Conservation (phyloP, 2,888 invertebrate species). For the Eupeodes latifasciatus region DNA sequence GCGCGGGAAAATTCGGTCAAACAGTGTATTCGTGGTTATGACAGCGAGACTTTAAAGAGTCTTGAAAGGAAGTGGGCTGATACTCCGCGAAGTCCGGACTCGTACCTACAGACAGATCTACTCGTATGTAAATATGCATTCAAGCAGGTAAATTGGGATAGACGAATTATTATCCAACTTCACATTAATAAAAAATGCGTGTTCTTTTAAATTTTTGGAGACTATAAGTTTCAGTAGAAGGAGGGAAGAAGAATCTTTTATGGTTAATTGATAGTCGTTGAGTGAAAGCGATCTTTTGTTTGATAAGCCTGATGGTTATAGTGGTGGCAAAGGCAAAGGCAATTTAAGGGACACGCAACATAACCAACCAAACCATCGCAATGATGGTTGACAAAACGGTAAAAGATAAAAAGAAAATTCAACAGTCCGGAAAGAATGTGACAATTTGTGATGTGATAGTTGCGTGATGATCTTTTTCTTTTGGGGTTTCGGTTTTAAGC, state of each 20-base stretch:
- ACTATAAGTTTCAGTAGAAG: background rate
- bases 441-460: conserved; percentile 66
- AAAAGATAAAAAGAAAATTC: conserved; percentile 36
- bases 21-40: conserved; percentile 17
- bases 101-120: background rate
- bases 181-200: background rate
- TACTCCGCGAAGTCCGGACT: conserved; percentile 28
- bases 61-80: conserved; percentile 67
- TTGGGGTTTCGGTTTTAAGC: background rate
- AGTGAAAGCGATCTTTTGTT: conserved; percentile 69
- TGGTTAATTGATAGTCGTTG: conserved; percentile 55
- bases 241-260: conserved; percentile 38
- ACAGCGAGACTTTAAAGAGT: background rate
- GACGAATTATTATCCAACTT: background rate
- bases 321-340: background rate
- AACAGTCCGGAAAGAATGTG: conserved; percentile 45
- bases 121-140: conserved; percentile 46
- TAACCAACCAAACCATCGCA: conserved; percentile 25
- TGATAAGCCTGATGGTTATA: conserved; percentile 15
- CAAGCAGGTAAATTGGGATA: conserved; percentile 66
- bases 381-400: conserved; percentile 69
- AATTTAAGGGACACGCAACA: background rate
- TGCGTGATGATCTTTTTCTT: conserved; percentile 38
- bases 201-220: conserved; percentile 11
- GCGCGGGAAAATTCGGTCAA: conserved; percentile 72